phyloP scores from a whole-genome alignment of 2,797 vertebrate genomes.

The Gadopsis bispinosus region DNA sequence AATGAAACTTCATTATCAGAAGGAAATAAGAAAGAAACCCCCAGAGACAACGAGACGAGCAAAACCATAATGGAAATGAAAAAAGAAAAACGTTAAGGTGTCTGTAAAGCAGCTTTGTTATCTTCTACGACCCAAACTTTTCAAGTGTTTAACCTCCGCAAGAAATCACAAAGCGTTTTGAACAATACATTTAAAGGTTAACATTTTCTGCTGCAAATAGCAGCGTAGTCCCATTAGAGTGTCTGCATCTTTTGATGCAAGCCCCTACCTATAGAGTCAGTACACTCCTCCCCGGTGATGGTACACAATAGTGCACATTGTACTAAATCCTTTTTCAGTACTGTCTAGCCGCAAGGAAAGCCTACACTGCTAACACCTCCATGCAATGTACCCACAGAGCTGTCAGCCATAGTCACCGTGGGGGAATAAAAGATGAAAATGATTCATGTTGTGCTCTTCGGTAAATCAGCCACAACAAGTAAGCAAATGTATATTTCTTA shows the following conservation, averaged over 20 bases:
- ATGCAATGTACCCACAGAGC: slow-evolving; percentile 61
- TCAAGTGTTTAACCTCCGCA: slow-evolving; percentile 1
- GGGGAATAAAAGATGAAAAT: slow-evolving; percentile 68
- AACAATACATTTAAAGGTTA: slow-evolving; percentile 28
- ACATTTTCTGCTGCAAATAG: slow-evolving; percentile 20
- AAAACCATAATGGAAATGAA: not conserved
- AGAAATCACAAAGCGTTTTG: not conserved
- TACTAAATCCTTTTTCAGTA: slow-evolving; percentile 61
- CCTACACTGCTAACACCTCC: slow-evolving; percentile 57
- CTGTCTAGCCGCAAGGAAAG: slow-evolving; percentile 47
- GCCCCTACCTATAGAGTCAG: slow-evolving; percentile 28
- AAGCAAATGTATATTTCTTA: slow-evolving; percentile 78
- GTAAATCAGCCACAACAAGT: slow-evolving; percentile 79
- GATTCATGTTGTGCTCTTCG: slow-evolving; percentile 75
- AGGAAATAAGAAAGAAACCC: not conserved
- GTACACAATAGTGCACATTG: slow-evolving; percentile 39
- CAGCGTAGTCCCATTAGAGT: slow-evolving; percentile 19
- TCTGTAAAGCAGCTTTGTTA: not conserved
- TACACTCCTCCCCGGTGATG: slow-evolving; percentile 29
- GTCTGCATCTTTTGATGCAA: slow-evolving; percentile 39
- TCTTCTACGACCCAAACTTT: not conserved
- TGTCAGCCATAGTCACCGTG: slow-evolving; percentile 61
- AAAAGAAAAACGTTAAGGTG: not conserved
- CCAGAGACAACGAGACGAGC: not conserved
- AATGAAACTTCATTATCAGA: not conserved